Evolutionary conservation across 2,888 invertebrate species (phyloP).

Genomic region (Platycnemis pennipes): DNA sequence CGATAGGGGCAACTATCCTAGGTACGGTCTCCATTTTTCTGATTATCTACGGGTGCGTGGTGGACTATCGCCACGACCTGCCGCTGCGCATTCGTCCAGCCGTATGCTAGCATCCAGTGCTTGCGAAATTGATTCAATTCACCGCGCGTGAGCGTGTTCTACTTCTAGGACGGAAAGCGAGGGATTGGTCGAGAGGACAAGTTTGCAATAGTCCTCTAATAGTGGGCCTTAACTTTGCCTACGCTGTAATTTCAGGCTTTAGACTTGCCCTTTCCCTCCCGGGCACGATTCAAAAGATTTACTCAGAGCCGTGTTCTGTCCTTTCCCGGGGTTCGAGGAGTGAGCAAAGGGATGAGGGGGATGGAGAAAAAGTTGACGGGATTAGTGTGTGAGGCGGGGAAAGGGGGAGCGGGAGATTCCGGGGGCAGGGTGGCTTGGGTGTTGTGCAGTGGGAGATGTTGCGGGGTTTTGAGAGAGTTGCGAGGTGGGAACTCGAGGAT

Average conservation of each 20-base stretch:
- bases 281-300: neutral
- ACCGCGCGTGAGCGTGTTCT: no score
- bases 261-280: neutral
- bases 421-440: neutral
- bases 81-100: no score
- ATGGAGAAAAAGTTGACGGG: conserved; percentile 45
- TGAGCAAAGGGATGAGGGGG: neutral
- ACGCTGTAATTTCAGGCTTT: neutral
- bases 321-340: neutral
- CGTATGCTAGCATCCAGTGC: no score
- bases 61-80: no score
- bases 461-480: neutral
- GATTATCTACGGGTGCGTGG: no score
- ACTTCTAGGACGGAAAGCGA: no score
- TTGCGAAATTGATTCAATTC: no score
- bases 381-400: neutral
- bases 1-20: no score
- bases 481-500: neutral
- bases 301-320: neutral
- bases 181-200: neutral
- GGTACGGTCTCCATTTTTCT: no score
- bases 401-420: neutral
- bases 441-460: neutral
- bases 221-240: neutral
- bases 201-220: neutral